phyloP scores from a whole-genome alignment of 2,888 invertebrate genomes.

The Dorcus hopei region DNA sequence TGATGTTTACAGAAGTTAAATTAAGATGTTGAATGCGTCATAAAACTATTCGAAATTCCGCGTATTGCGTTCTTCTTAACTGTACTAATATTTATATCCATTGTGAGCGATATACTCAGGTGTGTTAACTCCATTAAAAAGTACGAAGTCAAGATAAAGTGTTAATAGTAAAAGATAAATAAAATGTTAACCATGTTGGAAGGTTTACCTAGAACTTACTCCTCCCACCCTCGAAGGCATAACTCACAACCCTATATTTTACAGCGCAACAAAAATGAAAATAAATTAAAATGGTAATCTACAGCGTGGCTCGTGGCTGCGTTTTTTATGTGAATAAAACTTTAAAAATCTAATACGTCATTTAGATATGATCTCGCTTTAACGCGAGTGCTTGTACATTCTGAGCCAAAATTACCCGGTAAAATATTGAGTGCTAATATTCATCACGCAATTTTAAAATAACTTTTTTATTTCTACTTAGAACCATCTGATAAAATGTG shows the following conservation, averaged over 20 bases:
- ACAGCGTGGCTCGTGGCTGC: conserved; percentile 45
- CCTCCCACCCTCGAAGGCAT: conserved; percentile 39
- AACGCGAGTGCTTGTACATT: conserved; percentile 43
- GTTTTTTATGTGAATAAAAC: conserved; percentile 45
- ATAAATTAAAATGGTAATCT: conserved; percentile 47
- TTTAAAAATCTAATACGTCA: conserved; percentile 50
- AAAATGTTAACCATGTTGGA: conserved; percentile 31
- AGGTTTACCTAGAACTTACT: conserved; percentile 13
- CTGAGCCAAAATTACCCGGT: conserved; percentile 25
- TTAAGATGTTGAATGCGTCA: too few relatives aligned
- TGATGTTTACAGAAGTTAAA: too few relatives aligned
- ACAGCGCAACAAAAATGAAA: conserved; percentile 44
- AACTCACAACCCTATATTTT: conserved; percentile 42
- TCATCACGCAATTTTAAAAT: conserved; percentile 18
- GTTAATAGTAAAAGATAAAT: conserved; percentile 27
- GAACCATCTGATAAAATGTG: background rate
- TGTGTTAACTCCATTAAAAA: conserved; percentile 3
- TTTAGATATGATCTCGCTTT: conserved; percentile 46
- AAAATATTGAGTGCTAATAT: conserved; percentile 23
- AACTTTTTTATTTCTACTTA: conserved; percentile 3
- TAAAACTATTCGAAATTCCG: too few relatives aligned
- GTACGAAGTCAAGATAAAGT: background rate
- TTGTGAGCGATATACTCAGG: background rate
- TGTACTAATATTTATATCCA: background rate
- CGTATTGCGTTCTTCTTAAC: too few relatives aligned